phyloP scores from a whole-genome alignment of 2,113 vertebrate genomes.

The Macroglossus sobrinus region DNA sequence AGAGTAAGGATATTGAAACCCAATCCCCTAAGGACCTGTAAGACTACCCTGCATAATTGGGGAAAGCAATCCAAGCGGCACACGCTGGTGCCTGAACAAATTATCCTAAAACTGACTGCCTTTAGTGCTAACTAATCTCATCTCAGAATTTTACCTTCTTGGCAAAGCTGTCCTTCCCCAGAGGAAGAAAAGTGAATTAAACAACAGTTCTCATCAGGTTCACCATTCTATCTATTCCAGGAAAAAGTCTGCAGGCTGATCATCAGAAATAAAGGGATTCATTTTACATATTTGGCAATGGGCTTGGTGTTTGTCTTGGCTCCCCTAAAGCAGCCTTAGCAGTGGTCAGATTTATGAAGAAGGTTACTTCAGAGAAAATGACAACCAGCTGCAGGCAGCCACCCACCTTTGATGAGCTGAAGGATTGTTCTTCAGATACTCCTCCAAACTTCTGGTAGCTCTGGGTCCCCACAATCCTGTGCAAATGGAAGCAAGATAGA shows the following conservation, averaged over 20 bases:
- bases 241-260: not conserved
- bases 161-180: not conserved
- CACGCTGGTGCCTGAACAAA: slow-evolving; percentile 1
- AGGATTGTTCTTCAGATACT: not conserved
- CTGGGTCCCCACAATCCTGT: not conserved
- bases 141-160: slow-evolving; percentile 37
- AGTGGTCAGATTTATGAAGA: not conserved
- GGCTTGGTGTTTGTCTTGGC: not conserved
- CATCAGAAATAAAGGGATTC: not conserved
- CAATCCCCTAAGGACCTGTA: not conserved
- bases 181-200: slow-evolving; percentile 14
- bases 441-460: not conserved
- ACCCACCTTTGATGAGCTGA: not conserved
- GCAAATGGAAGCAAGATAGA: not conserved
- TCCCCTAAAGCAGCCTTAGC: not conserved
- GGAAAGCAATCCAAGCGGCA: not conserved
- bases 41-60: not conserved
- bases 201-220: not conserved
- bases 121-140: slow-evolving; percentile 33
- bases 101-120: slow-evolving; percentile 20
- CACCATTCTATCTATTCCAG: not conserved
- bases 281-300: not conserved
- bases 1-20: not conserved
- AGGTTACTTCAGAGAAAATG: not conserved
- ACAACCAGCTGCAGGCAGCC: not conserved